Percentiles rank a stretch among this genome's conserved stretches.
These are phyloP conservation scores for Eclectus roratus DNA, from an alignment of 2,113 vertebrate genomes.

Conservation along the genomic window DNA sequence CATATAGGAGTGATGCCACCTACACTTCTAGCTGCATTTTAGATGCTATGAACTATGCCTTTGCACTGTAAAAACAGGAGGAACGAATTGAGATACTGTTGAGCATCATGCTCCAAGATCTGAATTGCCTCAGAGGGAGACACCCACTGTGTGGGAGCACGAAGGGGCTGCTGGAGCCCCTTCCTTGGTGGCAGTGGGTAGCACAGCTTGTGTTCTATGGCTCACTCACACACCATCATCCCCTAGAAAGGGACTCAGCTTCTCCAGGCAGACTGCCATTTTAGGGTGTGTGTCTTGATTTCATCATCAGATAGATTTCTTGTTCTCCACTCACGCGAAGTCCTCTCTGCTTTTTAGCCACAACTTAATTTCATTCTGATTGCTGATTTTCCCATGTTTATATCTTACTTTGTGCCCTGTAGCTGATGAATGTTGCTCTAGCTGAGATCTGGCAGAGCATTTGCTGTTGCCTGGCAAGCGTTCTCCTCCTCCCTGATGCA, in stretches of 20 bases:
- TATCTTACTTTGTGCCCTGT: background rate
- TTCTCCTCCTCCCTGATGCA: background rate
- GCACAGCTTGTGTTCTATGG: background rate
- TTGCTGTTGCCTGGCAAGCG: background rate
- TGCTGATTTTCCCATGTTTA: background rate
- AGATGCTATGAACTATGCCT: background rate
- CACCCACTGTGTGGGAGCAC: accelerated
- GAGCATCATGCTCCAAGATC: background rate
- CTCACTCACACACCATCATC: background rate
- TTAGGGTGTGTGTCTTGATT: background rate
- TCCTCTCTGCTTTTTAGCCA: background rate
- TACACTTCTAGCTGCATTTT: background rate
- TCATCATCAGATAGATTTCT: background rate
- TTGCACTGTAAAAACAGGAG: background rate
- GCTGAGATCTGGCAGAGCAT: constrained; percentile 16
- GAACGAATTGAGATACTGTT: background rate
- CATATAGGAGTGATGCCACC: background rate
- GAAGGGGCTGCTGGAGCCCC: background rate
- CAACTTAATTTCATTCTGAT: constrained; percentile 23
- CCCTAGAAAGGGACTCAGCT: background rate
- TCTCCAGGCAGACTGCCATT: background rate
- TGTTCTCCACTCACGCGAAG: background rate
- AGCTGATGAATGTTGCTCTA: constrained; percentile 31
- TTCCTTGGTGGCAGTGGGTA: background rate
- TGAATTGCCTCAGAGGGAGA: background rate